phyloP scores from a whole-genome alignment of 2,113 vertebrate species.

The Edolisoma coerulescens region DNA sequence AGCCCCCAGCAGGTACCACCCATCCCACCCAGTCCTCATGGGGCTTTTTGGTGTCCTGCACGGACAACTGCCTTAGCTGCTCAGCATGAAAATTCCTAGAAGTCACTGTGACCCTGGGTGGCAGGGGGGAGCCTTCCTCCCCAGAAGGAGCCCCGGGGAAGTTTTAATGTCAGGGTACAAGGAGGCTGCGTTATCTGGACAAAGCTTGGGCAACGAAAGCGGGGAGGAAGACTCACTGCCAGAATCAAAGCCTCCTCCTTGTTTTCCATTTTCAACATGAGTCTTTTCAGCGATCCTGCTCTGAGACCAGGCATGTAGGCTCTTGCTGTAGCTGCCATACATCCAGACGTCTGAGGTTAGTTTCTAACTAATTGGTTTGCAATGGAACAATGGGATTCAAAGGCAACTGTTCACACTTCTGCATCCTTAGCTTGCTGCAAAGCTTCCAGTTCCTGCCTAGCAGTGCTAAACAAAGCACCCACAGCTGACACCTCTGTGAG shows the following conservation, averaged over 20 bases:
- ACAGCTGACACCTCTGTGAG: neutral
- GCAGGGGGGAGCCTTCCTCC: neutral
- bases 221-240: rapidly evolving
- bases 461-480: neutral
- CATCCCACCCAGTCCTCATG: neutral
- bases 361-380: neutral
- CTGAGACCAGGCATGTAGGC: neutral
- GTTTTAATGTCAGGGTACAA: neutral
- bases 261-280: neutral
- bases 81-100: neutral
- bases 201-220: rapidly evolving
- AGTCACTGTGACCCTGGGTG: neutral
- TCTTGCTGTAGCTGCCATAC: neutral
- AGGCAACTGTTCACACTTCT: neutral
- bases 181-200: rapidly evolving
- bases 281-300: neutral
- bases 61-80: neutral
- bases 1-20: neutral
- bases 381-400: neutral
- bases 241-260: neutral
- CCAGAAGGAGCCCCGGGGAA: rapidly evolving
- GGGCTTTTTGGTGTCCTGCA: neutral
- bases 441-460: neutral
- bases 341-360: neutral
- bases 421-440: neutral